These are phyloP conservation scores for Tragelaphus strepsiceros DNA, from an alignment of 2,113 vertebrate species.

Conservation along the genomic window DNA sequence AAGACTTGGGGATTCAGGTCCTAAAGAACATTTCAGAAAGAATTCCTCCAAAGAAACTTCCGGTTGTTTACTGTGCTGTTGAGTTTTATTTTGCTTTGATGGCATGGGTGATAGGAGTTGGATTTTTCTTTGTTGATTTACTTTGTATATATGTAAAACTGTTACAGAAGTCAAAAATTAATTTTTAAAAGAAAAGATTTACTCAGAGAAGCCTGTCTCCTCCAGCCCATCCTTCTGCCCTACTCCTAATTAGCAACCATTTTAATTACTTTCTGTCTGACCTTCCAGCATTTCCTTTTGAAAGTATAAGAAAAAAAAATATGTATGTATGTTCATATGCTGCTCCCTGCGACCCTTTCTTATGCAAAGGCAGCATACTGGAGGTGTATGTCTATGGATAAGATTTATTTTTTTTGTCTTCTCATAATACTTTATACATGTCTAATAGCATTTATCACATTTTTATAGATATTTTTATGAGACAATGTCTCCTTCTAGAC, in stretches of 20 bases:
- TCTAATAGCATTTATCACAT: neutral
- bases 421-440: neutral
- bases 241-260: neutral
- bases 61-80: neutral
- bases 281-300: neutral
- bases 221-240: neutral
- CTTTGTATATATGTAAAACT: slow-evolving; percentile 12
- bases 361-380: neutral
- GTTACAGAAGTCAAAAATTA: neutral
- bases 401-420: neutral
- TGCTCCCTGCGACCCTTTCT: neutral
- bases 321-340: neutral
- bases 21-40: neutral
- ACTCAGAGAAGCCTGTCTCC: neutral
- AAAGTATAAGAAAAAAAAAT: neutral
- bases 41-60: neutral
- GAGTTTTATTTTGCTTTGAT: slow-evolving; percentile 8
- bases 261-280: neutral
- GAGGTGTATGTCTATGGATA: neutral
- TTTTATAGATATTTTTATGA: neutral
- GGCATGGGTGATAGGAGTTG: neutral
- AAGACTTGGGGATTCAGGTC: neutral
- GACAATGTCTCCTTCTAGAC: neutral
- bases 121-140: neutral
- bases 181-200: neutral